Evolutionary conservation across 2,797 vertebrate species (phyloP), one percentile per base, ranked within the genome.

Genomic region (Toxotes lorentzi): DNA sequence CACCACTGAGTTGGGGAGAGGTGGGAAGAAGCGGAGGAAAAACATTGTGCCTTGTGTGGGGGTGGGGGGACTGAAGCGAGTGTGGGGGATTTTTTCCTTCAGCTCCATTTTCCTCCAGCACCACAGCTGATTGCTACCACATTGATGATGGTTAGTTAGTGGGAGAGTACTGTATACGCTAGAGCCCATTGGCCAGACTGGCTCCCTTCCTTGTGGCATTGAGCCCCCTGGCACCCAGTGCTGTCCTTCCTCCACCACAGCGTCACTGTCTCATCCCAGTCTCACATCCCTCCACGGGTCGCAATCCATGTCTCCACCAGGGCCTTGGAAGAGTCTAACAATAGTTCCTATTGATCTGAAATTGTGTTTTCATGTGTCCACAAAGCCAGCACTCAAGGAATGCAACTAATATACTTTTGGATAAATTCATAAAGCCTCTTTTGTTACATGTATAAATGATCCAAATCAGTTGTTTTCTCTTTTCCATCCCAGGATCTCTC

Each of bases 101-200:
- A 78, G 76, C 77, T 86, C 78, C 40, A 70, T 89, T 85, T 90
- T 81, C 77, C 78, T 83, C 69, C 78, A 83, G 82, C 86, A 78
- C 89, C 91, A 93, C 90, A 75, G 76, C 90, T 94, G 94, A 96
- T 94, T 94, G 89, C 92, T 94, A 91, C 91, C 92, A 94, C 85
- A 93, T 93, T 94, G 92, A 89, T 90, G 86, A 84, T 86, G 85
- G 79, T 88, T 92, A 86, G 82, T 88, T 88, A 88, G 76, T 73
- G 82, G 87, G 68, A 87, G 80, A 84, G 73, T 30, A 16, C 56
- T 61, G 76, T 82, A 57, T 86, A 76, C 81, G 81, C 81, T 50
- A 79, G 79, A 88, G 81, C 66, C 73, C 62, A 17, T 56, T 78
- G 83, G 82, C 76, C 85, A 91, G 85, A 88, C 78, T 83, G 84